Evolutionary conservation across 2,797 vertebrate genomes (phyloP).

Genomic region (Rhabdomys pumilio): DNA sequence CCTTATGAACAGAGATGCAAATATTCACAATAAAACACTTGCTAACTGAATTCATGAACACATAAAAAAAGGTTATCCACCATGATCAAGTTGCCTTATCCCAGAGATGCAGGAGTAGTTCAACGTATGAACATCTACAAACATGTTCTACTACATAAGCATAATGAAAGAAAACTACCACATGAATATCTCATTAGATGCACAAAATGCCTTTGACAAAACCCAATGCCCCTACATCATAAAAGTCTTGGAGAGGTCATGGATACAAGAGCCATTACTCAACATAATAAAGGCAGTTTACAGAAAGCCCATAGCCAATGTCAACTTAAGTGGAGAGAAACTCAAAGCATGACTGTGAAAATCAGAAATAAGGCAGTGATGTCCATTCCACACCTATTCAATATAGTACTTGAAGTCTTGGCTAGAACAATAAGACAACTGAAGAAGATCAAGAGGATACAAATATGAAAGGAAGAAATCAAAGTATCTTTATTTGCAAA

Average conservation of each 20-base stretch:
- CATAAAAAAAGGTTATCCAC: not conserved
- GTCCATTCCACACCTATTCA: not conserved
- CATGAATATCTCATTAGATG: not conserved
- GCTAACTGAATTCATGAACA: not conserved
- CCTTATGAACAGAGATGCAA: not conserved
- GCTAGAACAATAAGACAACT: not conserved
- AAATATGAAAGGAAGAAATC: not conserved
- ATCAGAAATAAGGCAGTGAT: not conserved
- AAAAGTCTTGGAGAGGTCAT: not conserved
- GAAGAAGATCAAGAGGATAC: not conserved
- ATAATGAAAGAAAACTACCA: not conserved
- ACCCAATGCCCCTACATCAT: not conserved
- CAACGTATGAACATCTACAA: not conserved
- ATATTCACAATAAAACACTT: not conserved
- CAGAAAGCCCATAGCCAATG: not conserved
- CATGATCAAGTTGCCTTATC: not conserved
- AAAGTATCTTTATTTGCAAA: not conserved
- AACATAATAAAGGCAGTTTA: not conserved
- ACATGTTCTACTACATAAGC: not conserved
- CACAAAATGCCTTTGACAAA: not conserved
- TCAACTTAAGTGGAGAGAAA: not conserved
- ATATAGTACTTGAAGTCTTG: not conserved
- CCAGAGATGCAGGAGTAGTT: not conserved
- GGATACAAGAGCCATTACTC: not conserved
- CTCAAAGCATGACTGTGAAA: not conserved